phyloP scores from a whole-genome alignment of 2,113 vertebrate species.

The Pachypanchax playfairii region DNA sequence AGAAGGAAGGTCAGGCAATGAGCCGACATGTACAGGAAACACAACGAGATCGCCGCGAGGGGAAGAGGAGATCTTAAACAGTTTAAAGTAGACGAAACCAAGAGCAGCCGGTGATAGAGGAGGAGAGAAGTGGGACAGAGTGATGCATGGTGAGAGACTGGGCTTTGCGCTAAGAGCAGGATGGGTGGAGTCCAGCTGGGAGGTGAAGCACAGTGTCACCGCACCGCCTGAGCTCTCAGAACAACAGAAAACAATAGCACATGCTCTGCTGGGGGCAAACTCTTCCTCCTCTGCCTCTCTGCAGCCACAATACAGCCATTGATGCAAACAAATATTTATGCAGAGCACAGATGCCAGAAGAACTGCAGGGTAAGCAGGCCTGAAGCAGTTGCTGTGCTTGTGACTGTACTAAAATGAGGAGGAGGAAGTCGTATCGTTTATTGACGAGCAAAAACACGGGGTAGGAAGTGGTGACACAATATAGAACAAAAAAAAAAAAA shows the following conservation, averaged over 20 bases:
- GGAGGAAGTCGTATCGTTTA: slow-evolving; percentile 53
- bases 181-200: slow-evolving; percentile 63
- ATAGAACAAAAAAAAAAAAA: slow-evolving; percentile 32
- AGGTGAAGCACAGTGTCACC: slow-evolving; percentile 50
- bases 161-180: slow-evolving; percentile 47
- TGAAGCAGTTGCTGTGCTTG: slow-evolving; percentile 30
- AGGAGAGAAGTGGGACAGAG: slow-evolving; percentile 68
- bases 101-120: slow-evolving; percentile 47
- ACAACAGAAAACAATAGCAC: slow-evolving; percentile 60
- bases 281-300: slow-evolving; percentile 43
- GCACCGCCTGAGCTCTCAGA: slow-evolving; percentile 42
- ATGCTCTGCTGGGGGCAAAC: slow-evolving; percentile 34
- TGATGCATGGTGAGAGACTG: slow-evolving; percentile 48
- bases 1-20: slow-evolving; percentile 55
- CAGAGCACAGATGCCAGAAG: slow-evolving; percentile 64
- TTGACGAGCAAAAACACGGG: slow-evolving; percentile 50
- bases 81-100: slow-evolving; percentile 46
- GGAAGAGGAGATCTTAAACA: slow-evolving; percentile 34
- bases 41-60: slow-evolving; percentile 27
- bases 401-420: slow-evolving; percentile 37
- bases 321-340: slow-evolving; percentile 73
- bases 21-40: slow-evolving; percentile 40
- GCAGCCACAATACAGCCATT: slow-evolving; percentile 66
- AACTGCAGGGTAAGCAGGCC: slow-evolving; percentile 51
- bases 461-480: slow-evolving; percentile 62